phyloP scores from a whole-genome alignment of 2,113 vertebrate species.

The Condylura cristata region DNA sequence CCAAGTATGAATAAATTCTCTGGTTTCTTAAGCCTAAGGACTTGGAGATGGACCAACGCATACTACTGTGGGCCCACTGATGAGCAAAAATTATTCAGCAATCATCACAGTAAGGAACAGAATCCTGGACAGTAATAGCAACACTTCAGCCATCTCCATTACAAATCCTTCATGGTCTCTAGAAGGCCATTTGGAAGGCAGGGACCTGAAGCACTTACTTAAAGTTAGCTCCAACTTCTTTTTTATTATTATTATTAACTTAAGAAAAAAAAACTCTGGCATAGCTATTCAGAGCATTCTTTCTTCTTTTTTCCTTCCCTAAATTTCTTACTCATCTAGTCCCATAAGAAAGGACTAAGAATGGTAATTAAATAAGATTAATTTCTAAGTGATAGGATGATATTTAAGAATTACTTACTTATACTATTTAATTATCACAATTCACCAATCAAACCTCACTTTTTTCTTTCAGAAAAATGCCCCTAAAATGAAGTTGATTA shows the following conservation, averaged over 20 bases:
- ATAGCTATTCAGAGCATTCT: not conserved
- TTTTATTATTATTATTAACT: too few relatives aligned
- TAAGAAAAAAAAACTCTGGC: not conserved
- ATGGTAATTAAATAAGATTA: not conserved
- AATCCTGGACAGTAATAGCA: constrained; percentile 57
- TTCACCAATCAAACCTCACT: not conserved
- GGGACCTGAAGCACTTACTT: not conserved
- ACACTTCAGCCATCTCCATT: constrained; percentile 45
- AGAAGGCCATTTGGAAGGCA: not conserved
- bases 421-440: not conserved
- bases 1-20: constrained; percentile 73
- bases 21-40: constrained; percentile 53
- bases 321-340: not conserved
- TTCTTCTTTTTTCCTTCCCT: not conserved
- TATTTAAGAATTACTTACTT: not conserved
- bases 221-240: constrained; percentile 31
- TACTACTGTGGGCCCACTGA: constrained; percentile 32
- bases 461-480: not conserved
- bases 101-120: constrained; percentile 41
- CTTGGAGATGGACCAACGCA: constrained; percentile 62
- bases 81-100: constrained; percentile 69
- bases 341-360: not conserved
- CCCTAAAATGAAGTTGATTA: not conserved
- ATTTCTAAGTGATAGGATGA: not conserved
- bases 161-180: constrained; percentile 56